phyloP scores from a whole-genome alignment of 2,113 vertebrate genomes.

The Numida meleagris region DNA sequence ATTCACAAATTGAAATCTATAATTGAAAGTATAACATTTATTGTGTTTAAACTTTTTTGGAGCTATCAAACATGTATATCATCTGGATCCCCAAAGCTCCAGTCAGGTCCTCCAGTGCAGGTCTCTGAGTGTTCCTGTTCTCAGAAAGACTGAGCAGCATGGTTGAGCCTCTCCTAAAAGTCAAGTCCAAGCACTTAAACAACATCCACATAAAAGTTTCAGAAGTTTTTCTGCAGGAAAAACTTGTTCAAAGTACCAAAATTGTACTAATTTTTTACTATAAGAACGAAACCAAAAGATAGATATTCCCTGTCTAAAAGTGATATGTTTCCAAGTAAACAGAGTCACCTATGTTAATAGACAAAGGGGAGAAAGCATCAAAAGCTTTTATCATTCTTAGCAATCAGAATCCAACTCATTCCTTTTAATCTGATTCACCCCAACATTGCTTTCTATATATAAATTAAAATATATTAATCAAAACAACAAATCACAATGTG shows the following conservation, averaged over 20 bases:
- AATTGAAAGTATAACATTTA: not conserved
- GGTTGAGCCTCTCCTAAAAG: not conserved
- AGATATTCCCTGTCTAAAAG: not conserved
- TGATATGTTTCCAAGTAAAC: not conserved
- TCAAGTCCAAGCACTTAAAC: not conserved
- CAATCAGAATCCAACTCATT: not conserved
- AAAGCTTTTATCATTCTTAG: not conserved
- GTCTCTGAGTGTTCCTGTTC: not conserved
- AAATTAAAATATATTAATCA: not conserved
- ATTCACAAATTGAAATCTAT: not conserved
- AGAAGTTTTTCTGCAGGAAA: not conserved
- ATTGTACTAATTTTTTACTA: not conserved
- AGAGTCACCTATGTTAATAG: not conserved
- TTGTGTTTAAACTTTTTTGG: not conserved
- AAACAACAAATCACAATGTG: not conserved
- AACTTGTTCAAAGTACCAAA: not conserved
- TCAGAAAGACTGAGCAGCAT: not conserved
- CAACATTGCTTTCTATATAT: not conserved
- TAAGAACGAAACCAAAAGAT: not conserved
- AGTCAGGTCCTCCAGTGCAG: not conserved
- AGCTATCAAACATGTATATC: not conserved
- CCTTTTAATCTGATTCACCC: not conserved
- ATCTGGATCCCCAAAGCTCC: not conserved
- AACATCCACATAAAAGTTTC: not conserved
- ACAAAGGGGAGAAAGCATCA: not conserved